Conservation (phyloP, 2,888 invertebrate genomes). For the Mimachlamys varia region DNA sequence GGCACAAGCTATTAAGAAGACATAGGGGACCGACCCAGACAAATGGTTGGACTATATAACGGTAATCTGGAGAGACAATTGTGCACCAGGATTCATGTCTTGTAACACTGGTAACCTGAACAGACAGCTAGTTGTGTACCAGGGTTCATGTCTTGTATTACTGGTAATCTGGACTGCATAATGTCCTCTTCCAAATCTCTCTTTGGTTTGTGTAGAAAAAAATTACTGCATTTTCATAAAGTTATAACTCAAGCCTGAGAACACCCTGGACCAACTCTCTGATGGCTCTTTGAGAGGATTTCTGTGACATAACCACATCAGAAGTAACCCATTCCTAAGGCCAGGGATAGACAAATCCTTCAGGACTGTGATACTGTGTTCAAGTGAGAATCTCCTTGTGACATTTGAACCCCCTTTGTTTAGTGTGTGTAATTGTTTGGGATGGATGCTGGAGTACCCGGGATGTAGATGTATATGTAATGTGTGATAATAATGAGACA, state of each 20-base stretch:
- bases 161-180: not conserved
- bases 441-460: too few relatives aligned
- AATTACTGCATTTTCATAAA: too few relatives aligned
- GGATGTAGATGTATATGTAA: too few relatives aligned
- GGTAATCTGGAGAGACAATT: not conserved
- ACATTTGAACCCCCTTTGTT: too few relatives aligned
- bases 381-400: too few relatives aligned
- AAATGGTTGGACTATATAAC: not conserved
- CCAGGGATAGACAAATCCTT: not conserved
- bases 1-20: conserved; percentile 68
- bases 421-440: too few relatives aligned
- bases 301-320: too few relatives aligned
- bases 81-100: not conserved
- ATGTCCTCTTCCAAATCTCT: not conserved
- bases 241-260: too few relatives aligned
- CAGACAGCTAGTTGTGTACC: not conserved
- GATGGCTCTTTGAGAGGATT: too few relatives aligned
- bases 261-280: too few relatives aligned
- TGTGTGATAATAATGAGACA: too few relatives aligned
- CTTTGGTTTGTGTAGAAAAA: not conserved
- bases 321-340: not conserved
- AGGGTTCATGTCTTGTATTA: not conserved
- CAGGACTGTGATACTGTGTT: not conserved
- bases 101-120: too few relatives aligned
- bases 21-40: conserved; percentile 36